Evolutionary conservation across 1,140 invertebrate genomes (phyloP).

Genomic region (Polypedilum vanderplanki): DNA sequence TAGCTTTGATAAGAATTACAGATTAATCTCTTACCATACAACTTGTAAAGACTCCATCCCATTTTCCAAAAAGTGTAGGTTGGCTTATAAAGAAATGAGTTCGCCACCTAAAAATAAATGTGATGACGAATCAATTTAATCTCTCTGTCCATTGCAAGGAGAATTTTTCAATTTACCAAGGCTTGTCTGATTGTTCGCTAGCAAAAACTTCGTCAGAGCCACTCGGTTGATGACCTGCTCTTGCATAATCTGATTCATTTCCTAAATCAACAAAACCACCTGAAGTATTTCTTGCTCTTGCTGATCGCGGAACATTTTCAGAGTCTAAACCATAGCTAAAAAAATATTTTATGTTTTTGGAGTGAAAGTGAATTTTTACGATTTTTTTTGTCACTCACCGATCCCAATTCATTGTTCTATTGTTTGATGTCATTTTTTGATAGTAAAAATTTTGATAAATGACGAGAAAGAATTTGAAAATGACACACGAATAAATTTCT

Average conservation of each 20-base stretch:
- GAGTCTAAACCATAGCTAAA: slow-evolving; percentile 38
- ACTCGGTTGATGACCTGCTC: slow-evolving; percentile 72
- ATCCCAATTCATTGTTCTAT: slow-evolving; percentile 21
- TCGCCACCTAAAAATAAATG: slow-evolving; percentile 67
- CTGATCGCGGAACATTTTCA: slow-evolving; percentile 42
- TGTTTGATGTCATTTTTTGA: background rate
- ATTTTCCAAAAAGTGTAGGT: slow-evolving; percentile 91
- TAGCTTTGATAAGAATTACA: too few species aligned
- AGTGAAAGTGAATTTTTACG: background rate
- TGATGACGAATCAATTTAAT: slow-evolving; percentile 16
- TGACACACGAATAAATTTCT: background rate
- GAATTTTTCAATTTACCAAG: slow-evolving; percentile 36
- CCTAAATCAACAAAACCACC: slow-evolving; percentile 62
- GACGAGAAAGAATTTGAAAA: background rate
- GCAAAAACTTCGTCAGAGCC: slow-evolving; percentile 81
- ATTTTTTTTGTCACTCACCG: background rate
- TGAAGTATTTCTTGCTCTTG: slow-evolving; percentile 47
- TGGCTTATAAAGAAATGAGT: slow-evolving; percentile 89
- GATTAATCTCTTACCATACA: background rate
- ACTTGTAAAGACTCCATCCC: slow-evolving; percentile 94
- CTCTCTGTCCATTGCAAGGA: background rate
- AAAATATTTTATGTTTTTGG: background rate
- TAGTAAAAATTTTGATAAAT: background rate
- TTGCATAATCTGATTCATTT: slow-evolving; percentile 64
- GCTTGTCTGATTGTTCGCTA: slow-evolving; percentile 64